Conservation (phyloP, 1,140 invertebrate species). For the Chironomus tepperi region DNA sequence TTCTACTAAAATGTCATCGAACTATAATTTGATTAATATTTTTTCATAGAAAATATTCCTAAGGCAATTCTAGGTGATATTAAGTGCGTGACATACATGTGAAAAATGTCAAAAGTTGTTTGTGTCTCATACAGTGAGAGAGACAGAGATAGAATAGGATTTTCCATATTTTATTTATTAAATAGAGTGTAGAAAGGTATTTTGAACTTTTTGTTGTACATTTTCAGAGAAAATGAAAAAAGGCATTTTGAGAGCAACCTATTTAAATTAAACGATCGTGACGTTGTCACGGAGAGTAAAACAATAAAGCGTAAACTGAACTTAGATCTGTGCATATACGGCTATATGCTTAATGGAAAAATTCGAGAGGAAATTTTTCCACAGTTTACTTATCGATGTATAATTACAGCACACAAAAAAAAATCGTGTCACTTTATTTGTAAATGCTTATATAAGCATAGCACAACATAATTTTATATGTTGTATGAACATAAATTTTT, state of each 20-base stretch:
- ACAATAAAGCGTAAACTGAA: not conserved
- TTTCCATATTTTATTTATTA: not conserved
- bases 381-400: not conserved
- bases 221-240: too few relatives aligned
- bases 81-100: not conserved
- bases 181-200: not conserved
- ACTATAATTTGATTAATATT: not conserved
- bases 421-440: slow-evolving; percentile 8
- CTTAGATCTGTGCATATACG: not conserved
- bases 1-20: not conserved
- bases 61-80: not conserved
- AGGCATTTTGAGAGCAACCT: not conserved
- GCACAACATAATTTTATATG: not conserved
- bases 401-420: not conserved
- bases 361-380: not conserved
- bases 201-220: not conserved
- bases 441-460: not conserved
- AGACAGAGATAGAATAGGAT: not conserved
- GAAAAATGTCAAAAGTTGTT: not conserved
- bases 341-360: not conserved
- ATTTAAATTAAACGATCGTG: not conserved
- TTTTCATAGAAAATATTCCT: too few relatives aligned
- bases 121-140: too few relatives aligned
- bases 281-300: not conserved
- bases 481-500: not conserved